Conservation (phyloP, 35 echinoderm and acorn worm species). For the Acanthaster planci region DNA sequence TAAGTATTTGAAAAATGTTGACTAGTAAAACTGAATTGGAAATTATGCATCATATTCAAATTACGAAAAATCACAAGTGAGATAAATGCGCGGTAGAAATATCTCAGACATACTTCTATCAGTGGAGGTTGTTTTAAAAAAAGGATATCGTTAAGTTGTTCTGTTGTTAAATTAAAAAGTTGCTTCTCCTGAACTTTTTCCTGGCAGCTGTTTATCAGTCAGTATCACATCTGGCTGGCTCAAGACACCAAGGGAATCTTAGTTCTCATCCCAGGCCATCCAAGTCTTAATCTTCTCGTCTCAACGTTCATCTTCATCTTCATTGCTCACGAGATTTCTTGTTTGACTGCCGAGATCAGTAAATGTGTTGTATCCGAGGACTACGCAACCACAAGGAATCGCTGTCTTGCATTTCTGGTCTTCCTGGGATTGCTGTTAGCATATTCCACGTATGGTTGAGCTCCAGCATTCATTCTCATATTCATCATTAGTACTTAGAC, state of each 20-base stretch:
- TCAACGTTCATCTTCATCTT: conserved; percentile 92
- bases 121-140: no score
- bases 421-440: neutral
- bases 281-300: conserved; percentile 69
- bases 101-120: no score
- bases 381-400: neutral
- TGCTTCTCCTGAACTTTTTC: neutral
- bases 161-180: neutral
- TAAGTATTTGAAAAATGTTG: no score
- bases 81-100: no score
- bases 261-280: conserved; percentile 72
- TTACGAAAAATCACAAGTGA: no score
- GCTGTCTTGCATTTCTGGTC: neutral
- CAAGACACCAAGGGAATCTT: conserved; percentile 81
- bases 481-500: no score
- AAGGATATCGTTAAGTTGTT: no score
- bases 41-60: no score
- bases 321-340: conserved; percentile 73
- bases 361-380: conserved; percentile 56
- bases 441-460: neutral
- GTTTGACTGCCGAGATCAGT: conserved; percentile 53
- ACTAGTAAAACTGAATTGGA: no score
- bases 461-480: no score
- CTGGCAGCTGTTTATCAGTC: conserved; percentile 88
- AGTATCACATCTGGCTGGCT: conserved; percentile 95